phyloP scores from a whole-genome alignment of 2,797 vertebrate genomes.

The Champsocephalus gunnari region DNA sequence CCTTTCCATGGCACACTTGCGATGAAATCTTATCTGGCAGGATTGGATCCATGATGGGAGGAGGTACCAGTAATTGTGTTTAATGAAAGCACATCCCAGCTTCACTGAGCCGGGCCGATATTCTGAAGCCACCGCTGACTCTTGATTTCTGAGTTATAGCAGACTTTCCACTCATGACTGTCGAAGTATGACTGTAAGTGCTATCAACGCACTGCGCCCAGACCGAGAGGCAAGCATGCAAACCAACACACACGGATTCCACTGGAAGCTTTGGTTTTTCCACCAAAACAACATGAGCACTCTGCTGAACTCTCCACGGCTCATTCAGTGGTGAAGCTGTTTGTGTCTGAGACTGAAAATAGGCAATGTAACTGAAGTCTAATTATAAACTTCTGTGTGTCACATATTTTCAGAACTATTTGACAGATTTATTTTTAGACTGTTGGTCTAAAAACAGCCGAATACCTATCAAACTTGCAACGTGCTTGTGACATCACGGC shows the following conservation, averaged over 20 bases:
- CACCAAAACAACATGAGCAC: conserved; percentile 52
- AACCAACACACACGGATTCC: conserved; percentile 31
- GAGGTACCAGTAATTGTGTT: conserved; percentile 69
- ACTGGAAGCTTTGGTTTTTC: conserved; percentile 40
- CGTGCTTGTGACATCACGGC: conserved; percentile 40
- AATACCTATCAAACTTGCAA: conserved; percentile 67
- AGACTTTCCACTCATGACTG: conserved; percentile 59
- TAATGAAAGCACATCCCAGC: conserved; percentile 69
- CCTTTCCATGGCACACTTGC: conserved; percentile 55
- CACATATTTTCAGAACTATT: conserved; percentile 61
- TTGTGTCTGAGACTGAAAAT: conserved; percentile 72
- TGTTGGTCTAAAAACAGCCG: conserved; percentile 79
- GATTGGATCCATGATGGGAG: conserved; percentile 60
- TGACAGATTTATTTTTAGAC: conserved; percentile 78
- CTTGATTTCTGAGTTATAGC: conserved; percentile 69
- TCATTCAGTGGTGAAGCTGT: conserved; percentile 48
- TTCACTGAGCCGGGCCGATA: conserved; percentile 49
- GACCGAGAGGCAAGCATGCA: conserved; percentile 21
- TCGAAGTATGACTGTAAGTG: conserved; percentile 58
- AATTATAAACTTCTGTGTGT: conserved; percentile 74
- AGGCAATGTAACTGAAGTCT: conserved; percentile 58
- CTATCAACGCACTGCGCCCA: conserved; percentile 26
- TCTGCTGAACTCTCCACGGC: conserved; percentile 49
- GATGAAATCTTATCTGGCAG: conserved; percentile 73
- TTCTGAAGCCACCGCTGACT: conserved; percentile 60